Conservation (phyloP, 2,113 vertebrate species). For the Dicrurus megarhynchus region DNA sequence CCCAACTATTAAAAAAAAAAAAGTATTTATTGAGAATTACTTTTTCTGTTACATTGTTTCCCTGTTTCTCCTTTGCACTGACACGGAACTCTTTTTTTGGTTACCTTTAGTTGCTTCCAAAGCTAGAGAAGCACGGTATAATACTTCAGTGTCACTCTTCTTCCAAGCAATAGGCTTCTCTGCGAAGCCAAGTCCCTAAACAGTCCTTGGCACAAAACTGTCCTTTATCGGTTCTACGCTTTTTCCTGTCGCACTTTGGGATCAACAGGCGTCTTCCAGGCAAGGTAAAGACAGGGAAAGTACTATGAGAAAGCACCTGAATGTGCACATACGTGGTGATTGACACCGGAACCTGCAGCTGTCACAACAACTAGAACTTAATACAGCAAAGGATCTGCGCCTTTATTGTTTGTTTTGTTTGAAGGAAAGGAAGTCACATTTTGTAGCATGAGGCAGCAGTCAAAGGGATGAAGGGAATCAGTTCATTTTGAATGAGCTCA, state of each 20-base stretch:
- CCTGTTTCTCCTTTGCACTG: background rate
- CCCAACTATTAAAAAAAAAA: background rate
- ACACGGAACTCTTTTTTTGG: fast-evolving
- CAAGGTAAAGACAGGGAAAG: background rate
- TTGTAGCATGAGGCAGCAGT: background rate
- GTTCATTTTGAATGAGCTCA: background rate
- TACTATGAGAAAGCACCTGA: background rate
- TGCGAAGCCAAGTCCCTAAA: background rate
- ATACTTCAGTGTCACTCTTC: background rate
- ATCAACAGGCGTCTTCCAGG: background rate
- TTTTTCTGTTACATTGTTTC: background rate
- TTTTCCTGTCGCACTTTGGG: fast-evolving
- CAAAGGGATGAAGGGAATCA: background rate
- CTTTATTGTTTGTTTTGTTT: background rate
- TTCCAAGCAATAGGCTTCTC: background rate
- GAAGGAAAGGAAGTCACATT: background rate
- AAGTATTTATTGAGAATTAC: background rate
- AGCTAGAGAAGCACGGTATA: background rate
- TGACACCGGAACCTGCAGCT: background rate
- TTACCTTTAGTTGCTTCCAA: background rate
- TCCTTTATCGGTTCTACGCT: background rate
- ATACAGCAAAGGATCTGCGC: background rate
- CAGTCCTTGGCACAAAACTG: background rate
- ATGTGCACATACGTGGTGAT: background rate
- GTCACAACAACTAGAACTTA: background rate